Percentiles rank a stretch among this genome's conserved stretches.
Evolutionary conservation across 2,888 invertebrate species (phyloP).

Genomic region (Volucella inanis): DNA sequence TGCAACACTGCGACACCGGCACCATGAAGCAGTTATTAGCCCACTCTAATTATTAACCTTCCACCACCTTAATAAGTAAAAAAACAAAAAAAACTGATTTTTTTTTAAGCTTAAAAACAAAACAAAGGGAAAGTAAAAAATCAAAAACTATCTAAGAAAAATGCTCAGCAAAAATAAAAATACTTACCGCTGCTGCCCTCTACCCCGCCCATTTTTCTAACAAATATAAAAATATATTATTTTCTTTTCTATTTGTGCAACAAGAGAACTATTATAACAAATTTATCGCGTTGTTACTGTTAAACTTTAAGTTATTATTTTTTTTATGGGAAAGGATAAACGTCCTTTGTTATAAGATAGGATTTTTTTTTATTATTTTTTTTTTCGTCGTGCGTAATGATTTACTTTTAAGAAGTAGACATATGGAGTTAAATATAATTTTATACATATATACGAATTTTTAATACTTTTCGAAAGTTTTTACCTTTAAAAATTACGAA

Average conservation of each 20-base stretch:
- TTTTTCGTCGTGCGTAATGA: slow-evolving; percentile 52
- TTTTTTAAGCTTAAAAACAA: slow-evolving; percentile 23
- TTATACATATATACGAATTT: slow-evolving; percentile 11
- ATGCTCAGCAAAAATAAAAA: slow-evolving; percentile 7
- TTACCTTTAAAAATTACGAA: slow-evolving; percentile 19
- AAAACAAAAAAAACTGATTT: slow-evolving; percentile 3
- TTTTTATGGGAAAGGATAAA: slow-evolving; percentile 55
- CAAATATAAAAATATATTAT: slow-evolving; percentile 7
- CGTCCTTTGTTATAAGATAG: slow-evolving; percentile 55
- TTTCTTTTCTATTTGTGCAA: slow-evolving; percentile 34
- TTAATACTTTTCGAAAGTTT: slow-evolving; percentile 33
- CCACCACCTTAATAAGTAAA: slow-evolving; percentile 47
- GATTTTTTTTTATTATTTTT: slow-evolving; percentile 31
- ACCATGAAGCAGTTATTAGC: slow-evolving; percentile 80
- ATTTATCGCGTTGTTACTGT: slow-evolving; percentile 54
- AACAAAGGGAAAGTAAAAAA: slow-evolving; percentile 3
- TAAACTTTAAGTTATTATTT: slow-evolving; percentile 65
- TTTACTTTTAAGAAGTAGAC: slow-evolving; percentile 56
- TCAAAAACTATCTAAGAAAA: slow-evolving; percentile 2
- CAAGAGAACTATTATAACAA: slow-evolving; percentile 33
- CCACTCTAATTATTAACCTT: slow-evolving; percentile 49
- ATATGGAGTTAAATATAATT: slow-evolving; percentile 34
- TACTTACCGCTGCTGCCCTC: slow-evolving; percentile 38
- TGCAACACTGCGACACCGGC: slow-evolving; percentile 89
- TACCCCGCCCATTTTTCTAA: slow-evolving; percentile 48